Percentiles rank a stretch among this genome's conserved stretches.
phyloP scores from a whole-genome alignment of 2,797 vertebrate genomes.

The Fringilla coelebs region DNA sequence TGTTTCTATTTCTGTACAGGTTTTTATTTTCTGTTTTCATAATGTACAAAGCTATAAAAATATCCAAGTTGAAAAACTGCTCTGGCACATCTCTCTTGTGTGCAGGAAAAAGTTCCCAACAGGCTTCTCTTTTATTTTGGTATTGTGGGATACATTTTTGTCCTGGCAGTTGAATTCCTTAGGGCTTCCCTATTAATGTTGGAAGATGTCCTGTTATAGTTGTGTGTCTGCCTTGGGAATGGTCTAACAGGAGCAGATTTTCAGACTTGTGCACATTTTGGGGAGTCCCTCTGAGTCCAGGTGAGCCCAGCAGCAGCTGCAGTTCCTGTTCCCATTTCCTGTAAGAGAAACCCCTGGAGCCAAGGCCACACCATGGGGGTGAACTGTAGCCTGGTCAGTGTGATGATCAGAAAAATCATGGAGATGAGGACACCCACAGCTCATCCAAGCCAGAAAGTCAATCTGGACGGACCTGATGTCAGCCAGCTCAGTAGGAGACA shows the following conservation, averaged over 20 bases:
- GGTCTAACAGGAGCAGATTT: neutral
- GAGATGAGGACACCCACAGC: neutral
- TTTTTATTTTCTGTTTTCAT: neutral
- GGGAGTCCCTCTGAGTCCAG: neutral
- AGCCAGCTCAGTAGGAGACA: neutral
- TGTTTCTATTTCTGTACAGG: neutral
- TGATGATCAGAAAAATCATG: neutral
- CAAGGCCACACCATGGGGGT: fast-evolving
- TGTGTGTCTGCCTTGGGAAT: neutral
- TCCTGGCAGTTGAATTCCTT: neutral
- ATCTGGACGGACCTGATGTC: neutral
- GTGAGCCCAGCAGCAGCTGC: neutral
- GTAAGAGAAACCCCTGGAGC: neutral
- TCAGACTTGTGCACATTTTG: neutral
- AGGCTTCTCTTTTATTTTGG: neutral
- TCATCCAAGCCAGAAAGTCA: neutral
- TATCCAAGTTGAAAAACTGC: neutral
- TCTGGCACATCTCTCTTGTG: neutral
- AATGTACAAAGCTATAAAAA: neutral
- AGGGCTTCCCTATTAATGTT: neutral
- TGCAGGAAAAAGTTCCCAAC: neutral
- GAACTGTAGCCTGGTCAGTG: neutral
- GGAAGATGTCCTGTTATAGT: neutral
- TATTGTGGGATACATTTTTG: neutral
- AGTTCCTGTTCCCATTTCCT: neutral